Evolutionary conservation across 2,888 invertebrate genomes (phyloP), one percentile per base, ranked within the genome.

Genomic region (Drosophila mettleri): DNA sequence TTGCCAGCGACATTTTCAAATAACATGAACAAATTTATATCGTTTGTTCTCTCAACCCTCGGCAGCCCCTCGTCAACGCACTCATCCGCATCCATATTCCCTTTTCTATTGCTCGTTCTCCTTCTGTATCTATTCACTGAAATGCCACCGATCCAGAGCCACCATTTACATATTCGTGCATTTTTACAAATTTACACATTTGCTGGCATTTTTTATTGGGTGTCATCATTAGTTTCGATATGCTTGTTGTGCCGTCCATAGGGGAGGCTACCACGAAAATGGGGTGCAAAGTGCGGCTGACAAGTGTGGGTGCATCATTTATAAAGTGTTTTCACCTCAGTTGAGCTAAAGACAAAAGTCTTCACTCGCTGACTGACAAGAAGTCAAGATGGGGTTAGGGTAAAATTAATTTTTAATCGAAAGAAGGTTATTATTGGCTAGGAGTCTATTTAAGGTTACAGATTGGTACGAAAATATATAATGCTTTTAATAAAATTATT

Each of bases 201-300:
- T 88, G 86, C 67, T 74, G 60, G 78, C 9, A 65, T 74, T 86
- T 71, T 83, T 88, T 88, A 83, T 83, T 84, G 88, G 81, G 85
- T 86, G 87, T 88, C 88, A 86, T 84, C 83, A 88, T 84, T 84
- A 88, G 88, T 86, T 88, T 86, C 63, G 78, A 72, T 80, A 67
- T 66, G 67, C 58, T 52, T 63, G 55, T 57, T 69, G 74, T 41
- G 41, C 18, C 0, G 9, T 48, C 33, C 29, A 9, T 34, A 27
- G 57, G 31, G 36, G 38, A 43, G 41, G 18, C 22, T 16, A 10
- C 12, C 12, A 24, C 2, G 43, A n/a, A 45, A 43, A 66, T 51
- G 69, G 79, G 69, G 65, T 78, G 64, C n/a, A 49, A 74, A 62
- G 68, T 69, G 73, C 48, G 38, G 63, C 53, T 65, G 72, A 80